Base-by-base conservation (phyloP, 2,888 invertebrate genomes). In the Apodemia zela region DNA sequence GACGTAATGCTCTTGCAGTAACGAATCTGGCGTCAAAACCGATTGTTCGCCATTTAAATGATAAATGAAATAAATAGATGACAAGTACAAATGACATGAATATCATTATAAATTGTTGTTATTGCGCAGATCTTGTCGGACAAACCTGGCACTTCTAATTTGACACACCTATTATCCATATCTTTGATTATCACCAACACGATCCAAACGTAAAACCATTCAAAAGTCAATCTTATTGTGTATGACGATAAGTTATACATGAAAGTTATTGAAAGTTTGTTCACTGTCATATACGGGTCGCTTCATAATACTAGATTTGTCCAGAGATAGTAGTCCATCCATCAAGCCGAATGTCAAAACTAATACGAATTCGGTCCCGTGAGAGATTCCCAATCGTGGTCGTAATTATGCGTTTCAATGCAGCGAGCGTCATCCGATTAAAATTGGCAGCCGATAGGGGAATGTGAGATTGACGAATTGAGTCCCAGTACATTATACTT, bases 311-410 rank as follows among this genome's bases (percentile, higher is more conserved):
- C 87, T 85, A 69, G 71, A 72, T 72, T 68, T 65, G 62, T 64
- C 61, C 59, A 61, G 69, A 85, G 90, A 91, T 91, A 88, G 88
- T 84, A 79, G 80, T 81, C 81, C 85, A 91, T 91, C 91, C 85
- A 90, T 91, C 91, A 91, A 85, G 89, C 84, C 84, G 82, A 86
- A 87, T 86, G 91, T 91, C 91, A 91, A 90, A 91, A 89, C 89
- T 89, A 91, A 91, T 91, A 90, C 86, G 82, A 83, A 81, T 77
- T 73, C 70, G 73, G 85, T 89, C 90, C 89, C 90, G 87, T 85
- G 91, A 89, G 90, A 89, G 78, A 80, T 78, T 81, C 76, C 76
- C 78, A 81, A 81, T 85, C 79, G 84, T 65, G 65, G 69, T 70
- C 69, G 76, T 88, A 89, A 91, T 90, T 89, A 88, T 87, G 85